These are phyloP conservation scores for Bujurquina vittata DNA, from an alignment of 2,113 vertebrate species.

Conservation along the genomic window DNA sequence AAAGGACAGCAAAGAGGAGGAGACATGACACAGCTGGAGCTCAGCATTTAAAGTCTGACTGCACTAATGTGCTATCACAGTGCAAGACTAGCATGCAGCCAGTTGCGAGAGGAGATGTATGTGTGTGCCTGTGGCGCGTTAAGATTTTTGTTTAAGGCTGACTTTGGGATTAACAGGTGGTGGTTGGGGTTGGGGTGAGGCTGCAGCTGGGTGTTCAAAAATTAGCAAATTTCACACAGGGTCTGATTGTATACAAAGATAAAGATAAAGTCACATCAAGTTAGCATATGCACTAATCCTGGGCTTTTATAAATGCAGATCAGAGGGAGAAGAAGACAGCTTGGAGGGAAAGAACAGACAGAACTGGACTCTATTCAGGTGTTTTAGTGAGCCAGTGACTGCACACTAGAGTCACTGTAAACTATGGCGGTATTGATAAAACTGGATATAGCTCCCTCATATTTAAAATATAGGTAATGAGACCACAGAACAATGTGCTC, in stretches of 20 bases:
- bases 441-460: not conserved
- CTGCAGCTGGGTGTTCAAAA: too few species aligned
- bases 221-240: too few species aligned
- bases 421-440: not conserved
- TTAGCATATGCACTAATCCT: too few species aligned
- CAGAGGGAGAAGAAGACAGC: too few species aligned
- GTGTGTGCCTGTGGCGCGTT: not conserved
- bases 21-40: conserved; percentile 66
- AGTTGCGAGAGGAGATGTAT: not conserved
- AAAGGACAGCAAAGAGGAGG: conserved; percentile 59
- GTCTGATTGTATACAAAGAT: too few species aligned
- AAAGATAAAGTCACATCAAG: too few species aligned
- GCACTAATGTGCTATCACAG: conserved; percentile 36
- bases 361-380: too few species aligned
- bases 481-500: too few species aligned
- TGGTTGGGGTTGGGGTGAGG: too few species aligned
- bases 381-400: too few species aligned
- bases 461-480: not conserved
- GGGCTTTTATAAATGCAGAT: too few species aligned
- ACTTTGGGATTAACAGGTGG: not conserved
- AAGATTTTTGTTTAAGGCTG: not conserved
- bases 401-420: not conserved
- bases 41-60: conserved; percentile 6
- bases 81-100: conserved; percentile 11
- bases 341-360: too few species aligned